These are phyloP conservation scores for Enchytraeus crypticus DNA, from an alignment of 2,888 invertebrate genomes.

Conservation along the genomic window DNA sequence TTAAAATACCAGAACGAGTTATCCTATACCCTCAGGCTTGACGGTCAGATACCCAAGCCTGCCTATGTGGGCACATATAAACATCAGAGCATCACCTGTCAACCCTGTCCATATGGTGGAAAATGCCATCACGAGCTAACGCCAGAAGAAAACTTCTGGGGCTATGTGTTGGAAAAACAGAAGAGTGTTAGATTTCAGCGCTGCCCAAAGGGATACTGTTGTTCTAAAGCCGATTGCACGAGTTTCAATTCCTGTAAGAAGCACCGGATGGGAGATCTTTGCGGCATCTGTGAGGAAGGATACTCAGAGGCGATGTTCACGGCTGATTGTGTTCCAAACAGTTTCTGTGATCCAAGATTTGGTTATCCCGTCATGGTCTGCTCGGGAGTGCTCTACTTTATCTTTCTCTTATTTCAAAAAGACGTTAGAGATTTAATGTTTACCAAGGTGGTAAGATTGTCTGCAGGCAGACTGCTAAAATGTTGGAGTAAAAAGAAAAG, in stretches of 20 bases:
- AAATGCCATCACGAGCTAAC: constrained; percentile 23
- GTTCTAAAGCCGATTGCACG: constrained; percentile 8
- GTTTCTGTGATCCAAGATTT: constrained; percentile 22
- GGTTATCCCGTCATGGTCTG: constrained; percentile 22
- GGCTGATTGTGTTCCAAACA: constrained; percentile 20
- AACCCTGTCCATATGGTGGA: constrained; percentile 26
- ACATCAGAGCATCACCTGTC: constrained; percentile 26
- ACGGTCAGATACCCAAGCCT: constrained; percentile 21
- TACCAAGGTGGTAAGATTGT: too few relatives aligned
- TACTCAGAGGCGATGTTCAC: constrained; percentile 29
- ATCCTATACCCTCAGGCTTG: constrained; percentile 26
- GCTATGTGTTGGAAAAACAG: constrained; percentile 15
- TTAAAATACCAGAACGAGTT: constrained; percentile 6
- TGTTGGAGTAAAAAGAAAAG: too few relatives aligned
- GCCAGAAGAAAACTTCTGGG: constrained; percentile 29
- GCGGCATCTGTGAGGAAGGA: constrained; percentile 17
- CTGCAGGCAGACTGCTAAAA: too few relatives aligned
- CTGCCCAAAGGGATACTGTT: constrained; percentile 27
- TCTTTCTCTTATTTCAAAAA: constrained; percentile 29
- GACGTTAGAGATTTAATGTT: constrained; percentile 29
- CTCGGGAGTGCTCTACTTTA: constrained; percentile 22
- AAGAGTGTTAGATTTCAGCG: constrained; percentile 24
- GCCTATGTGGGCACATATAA: constrained; percentile 21
- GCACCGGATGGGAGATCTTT: constrained; percentile 21
- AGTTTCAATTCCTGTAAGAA: neutral